phyloP scores from a whole-genome alignment of 2,113 vertebrate species.

The Charadrius vociferus region DNA sequence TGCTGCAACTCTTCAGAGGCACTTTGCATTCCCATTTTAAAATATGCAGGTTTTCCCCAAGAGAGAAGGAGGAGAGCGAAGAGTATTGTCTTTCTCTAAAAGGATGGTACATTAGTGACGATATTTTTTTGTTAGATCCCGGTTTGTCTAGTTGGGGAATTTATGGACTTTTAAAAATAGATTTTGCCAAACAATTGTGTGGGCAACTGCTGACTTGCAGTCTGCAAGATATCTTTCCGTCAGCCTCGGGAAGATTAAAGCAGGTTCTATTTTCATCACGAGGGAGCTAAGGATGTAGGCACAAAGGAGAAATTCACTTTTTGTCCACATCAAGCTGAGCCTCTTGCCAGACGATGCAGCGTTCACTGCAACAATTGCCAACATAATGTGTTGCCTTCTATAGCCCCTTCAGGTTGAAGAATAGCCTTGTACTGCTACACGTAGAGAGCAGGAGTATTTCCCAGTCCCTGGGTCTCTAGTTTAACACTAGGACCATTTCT shows the following conservation, averaged over 20 bases:
- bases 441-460: conserved; percentile 68
- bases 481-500: conserved; percentile 46
- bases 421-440: conserved; percentile 35
- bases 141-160: conserved; percentile 60
- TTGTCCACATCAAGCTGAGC: conserved; percentile 58
- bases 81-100: background rate
- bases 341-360: conserved; percentile 55
- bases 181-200: conserved; percentile 71
- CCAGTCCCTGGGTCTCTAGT: conserved; percentile 43
- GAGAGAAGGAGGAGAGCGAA: background rate
- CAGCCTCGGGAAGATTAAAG: conserved; percentile 69
- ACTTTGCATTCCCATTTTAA: background rate
- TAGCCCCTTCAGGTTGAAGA: conserved; percentile 62
- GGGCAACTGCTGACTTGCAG: conserved; percentile 76
- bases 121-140: conserved; percentile 6
- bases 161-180: conserved; percentile 77
- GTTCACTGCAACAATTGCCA: conserved; percentile 66
- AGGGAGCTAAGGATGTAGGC: conserved; percentile 44
- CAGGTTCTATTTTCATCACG: conserved; percentile 69
- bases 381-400: conserved; percentile 17
- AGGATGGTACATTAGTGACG: conserved; percentile 6
- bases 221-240: conserved; percentile 66
- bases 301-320: conserved; percentile 72
- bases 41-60: background rate
- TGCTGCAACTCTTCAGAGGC: background rate